A percentile compares a stretch with the other conserved stretches of the same genome.
These are phyloP conservation scores for Psammodynastes pulverulentus DNA, from an alignment of 2,113 vertebrate genomes.

Conservation along the genomic window DNA sequence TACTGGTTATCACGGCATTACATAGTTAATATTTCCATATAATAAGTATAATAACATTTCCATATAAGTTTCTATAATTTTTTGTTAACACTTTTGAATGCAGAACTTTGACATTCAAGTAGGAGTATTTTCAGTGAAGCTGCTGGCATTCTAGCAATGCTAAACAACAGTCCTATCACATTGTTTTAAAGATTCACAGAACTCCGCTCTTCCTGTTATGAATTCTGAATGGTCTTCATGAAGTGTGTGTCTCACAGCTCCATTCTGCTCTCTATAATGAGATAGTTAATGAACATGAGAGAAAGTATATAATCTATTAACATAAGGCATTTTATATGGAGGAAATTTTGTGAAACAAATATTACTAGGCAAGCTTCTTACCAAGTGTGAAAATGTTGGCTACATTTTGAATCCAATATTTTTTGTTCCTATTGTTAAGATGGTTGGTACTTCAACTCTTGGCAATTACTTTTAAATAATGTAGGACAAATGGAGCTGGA, in stretches of 20 bases:
- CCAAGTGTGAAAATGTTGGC: background rate
- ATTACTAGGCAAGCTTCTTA: background rate
- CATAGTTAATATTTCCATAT: background rate
- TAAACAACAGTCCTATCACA: background rate
- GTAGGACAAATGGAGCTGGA: background rate
- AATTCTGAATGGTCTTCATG: background rate
- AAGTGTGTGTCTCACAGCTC: background rate
- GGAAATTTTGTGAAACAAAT: background rate
- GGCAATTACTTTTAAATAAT: background rate
- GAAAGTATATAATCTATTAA: background rate
- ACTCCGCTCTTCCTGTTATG: background rate
- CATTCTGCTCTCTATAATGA: background rate
- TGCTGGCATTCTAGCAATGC: background rate
- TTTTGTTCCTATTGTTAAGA: background rate
- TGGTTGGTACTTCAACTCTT: background rate
- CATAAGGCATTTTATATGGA: background rate
- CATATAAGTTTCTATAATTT: background rate
- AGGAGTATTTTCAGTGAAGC: too few species aligned
- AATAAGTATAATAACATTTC: too few species aligned
- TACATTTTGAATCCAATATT: background rate
- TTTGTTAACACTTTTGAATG: background rate
- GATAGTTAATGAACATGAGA: background rate
- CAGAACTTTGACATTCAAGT: background rate
- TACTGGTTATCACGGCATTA: background rate
- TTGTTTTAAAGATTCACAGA: background rate